Percentiles rank a stretch among this genome's conserved stretches.
Evolutionary conservation across 2,888 invertebrate species (phyloP).

Genomic region (Xestoiulus laeticollis): DNA sequence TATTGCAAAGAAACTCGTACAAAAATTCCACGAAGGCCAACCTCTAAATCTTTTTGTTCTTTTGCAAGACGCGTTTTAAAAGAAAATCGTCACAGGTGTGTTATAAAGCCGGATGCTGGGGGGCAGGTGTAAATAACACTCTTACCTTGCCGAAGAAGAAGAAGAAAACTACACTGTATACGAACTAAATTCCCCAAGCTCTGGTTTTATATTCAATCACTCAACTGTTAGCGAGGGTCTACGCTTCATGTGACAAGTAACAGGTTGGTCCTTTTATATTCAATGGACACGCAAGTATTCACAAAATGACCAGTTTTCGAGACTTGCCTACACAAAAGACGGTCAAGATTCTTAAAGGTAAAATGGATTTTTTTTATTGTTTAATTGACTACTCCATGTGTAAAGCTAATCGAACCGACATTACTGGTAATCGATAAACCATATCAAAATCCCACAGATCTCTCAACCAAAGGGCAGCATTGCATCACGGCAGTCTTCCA

Average conservation of each 20-base stretch:
- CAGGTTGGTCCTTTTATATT: neutral
- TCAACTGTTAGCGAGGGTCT: neutral
- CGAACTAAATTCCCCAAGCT: neutral
- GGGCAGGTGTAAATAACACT: neutral
- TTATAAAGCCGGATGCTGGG: neutral
- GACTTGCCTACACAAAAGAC: neutral
- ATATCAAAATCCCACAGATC: neutral
- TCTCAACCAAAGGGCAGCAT: neutral
- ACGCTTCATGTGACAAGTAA: neutral
- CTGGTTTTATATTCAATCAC: constrained; percentile 19
- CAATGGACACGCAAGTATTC: neutral
- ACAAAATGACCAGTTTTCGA: neutral
- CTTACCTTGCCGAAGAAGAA: neutral
- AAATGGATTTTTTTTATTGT: neutral
- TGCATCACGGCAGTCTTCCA: neutral
- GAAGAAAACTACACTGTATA: neutral
- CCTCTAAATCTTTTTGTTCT: neutral
- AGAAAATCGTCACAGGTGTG: neutral
- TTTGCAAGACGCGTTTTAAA: neutral
- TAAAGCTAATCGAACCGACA: neutral
- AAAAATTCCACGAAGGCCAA: neutral
- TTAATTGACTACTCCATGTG: neutral
- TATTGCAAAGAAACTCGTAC: neutral
- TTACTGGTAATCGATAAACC: neutral
- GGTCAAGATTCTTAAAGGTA: neutral